Evolutionary conservation across 1,140 invertebrate species (phyloP).

Genomic region (Ooceraea biroi): DNA sequence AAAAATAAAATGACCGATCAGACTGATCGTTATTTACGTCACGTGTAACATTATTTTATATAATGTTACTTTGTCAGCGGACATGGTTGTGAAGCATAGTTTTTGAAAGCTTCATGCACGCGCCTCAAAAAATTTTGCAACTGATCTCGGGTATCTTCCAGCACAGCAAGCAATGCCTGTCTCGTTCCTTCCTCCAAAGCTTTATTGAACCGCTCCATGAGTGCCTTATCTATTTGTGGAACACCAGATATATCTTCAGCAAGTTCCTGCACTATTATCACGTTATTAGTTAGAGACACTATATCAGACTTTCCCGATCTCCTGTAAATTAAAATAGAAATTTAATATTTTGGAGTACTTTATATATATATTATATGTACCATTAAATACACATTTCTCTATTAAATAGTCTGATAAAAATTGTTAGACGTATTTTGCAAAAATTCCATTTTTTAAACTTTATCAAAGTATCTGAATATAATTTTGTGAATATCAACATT

Average conservation of each 20-base stretch:
- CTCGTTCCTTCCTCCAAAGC: constrained; percentile 63
- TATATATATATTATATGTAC: background rate
- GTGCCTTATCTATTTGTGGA: constrained; percentile 69
- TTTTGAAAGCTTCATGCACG: constrained; percentile 72
- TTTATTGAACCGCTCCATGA: constrained; percentile 69
- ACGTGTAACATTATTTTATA: background rate
- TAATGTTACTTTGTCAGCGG: constrained; percentile 64
- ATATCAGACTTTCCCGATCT: constrained; percentile 32
- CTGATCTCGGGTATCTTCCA: constrained; percentile 67
- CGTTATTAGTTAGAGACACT: constrained; percentile 64
- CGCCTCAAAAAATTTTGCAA: constrained; percentile 67
- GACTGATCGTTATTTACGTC: background rate
- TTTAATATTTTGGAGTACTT: background rate
- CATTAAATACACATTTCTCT: background rate
- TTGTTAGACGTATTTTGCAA: constrained; percentile 1
- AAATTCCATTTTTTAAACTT: constrained; percentile 16
- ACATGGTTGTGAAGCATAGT: constrained; percentile 73
- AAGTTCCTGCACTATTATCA: constrained; percentile 50
- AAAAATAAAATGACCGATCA: no score
- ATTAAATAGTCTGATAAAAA: background rate
- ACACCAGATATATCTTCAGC: constrained; percentile 71
- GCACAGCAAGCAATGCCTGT: constrained; percentile 63
- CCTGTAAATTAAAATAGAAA: constrained; percentile 51
- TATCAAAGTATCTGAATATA: background rate
- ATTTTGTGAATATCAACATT: background rate